Evolutionary conservation across 1,140 invertebrate species (phyloP), one percentile per base, ranked within the genome.

Genomic region (Caligus rogercresseyi): DNA sequence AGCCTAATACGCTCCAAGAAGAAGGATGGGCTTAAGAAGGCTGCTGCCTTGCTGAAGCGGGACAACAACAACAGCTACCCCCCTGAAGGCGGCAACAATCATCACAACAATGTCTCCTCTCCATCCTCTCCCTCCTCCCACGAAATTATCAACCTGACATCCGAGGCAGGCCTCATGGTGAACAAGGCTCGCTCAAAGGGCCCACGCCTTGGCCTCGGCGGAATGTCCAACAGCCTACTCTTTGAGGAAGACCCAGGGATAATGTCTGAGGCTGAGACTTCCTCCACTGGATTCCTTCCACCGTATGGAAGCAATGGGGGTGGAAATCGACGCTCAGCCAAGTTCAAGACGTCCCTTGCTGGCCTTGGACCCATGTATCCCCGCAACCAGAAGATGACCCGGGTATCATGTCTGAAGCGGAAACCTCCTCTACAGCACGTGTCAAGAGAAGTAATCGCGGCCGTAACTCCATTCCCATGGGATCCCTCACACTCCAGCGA

Each of bases 351-450:
- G 63, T 93, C 89, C 59, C 75, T 97, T 43, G 91, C 91, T 1
- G 88, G 95, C 1, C 89, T 95, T 18, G 77, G 91, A 64, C 31
- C 31, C 7, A 43, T 43, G n/a, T 43, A 43, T n/a, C n/a, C 31
- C n/a, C 7, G 31, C n/a, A n/a, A 7, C n/a, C 31, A n/a, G 90
- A 94, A 70, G 90, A 95, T 68, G 90, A 95, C 73, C 89, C 89
- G 1, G 91, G 90, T 0, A 94, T 95, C 70, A 94, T 96, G 91
- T 94, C 89, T 1, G 91, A 96, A 73, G 87, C 91, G 58, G 91
- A 95, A 69, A 94, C 90, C 1, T 83, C 88, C 3, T 60, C 57
- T 18, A 60, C 57, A 11, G 26, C 24, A 16, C 15, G 57, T 18
- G n/a, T 18, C 14, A 60, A 60, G 21, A 25, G 57, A 19, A 18